Evolutionary conservation across 2,113 vertebrate species (phyloP).

Genomic region (Indicator indicator): DNA sequence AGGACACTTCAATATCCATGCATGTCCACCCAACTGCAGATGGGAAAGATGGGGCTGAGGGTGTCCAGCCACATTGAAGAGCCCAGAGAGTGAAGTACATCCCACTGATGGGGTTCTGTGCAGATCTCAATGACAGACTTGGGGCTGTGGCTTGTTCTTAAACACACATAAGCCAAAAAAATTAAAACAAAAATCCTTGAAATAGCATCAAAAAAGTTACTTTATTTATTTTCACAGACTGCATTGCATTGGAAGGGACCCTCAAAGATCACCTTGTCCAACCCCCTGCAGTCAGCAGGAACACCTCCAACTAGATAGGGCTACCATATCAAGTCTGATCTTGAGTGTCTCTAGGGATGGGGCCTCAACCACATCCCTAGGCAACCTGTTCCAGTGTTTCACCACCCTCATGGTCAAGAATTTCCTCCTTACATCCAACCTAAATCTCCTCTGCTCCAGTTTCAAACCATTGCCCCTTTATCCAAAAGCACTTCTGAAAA

Average conservation of each 20-base stretch:
- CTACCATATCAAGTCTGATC: too few species aligned
- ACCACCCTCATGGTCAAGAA: too few species aligned
- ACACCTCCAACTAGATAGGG: too few species aligned
- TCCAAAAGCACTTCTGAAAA: background rate
- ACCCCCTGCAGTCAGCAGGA: too few species aligned
- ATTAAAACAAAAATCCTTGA: background rate
- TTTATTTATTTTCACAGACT: background rate
- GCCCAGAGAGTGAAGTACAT: background rate
- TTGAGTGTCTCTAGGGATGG: too few species aligned
- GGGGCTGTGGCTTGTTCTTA: rapidly evolving
- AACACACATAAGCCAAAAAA: background rate
- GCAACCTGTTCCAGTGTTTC: too few species aligned
- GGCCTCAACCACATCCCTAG: too few species aligned
- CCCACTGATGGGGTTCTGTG: background rate
- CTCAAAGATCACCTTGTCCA: too few species aligned
- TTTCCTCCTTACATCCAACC: too few species aligned
- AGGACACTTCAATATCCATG: background rate
- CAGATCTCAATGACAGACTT: rapidly evolving
- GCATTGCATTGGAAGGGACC: too few species aligned
- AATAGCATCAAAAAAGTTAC: background rate
- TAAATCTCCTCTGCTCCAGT: too few species aligned
- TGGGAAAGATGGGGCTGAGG: background rate
- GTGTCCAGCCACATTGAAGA: background rate
- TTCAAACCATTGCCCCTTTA: background rate
- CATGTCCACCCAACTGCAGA: background rate